Evolutionary conservation across 1,140 invertebrate genomes (phyloP), one percentile per base, ranked within the genome.

Genomic region (Protaetia brevitarsis): DNA sequence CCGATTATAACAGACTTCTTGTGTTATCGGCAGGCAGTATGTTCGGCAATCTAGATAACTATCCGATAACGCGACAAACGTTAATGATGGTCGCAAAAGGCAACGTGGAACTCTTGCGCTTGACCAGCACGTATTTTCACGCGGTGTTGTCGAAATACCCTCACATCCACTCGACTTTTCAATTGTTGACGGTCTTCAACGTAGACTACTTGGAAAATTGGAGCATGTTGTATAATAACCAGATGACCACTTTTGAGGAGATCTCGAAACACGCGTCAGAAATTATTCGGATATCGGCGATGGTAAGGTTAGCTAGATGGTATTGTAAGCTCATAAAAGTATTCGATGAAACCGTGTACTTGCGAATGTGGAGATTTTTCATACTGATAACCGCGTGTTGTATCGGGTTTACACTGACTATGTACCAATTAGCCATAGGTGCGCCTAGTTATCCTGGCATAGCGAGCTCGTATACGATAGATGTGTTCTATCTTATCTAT

Each of bases 71-170:
- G 5, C 61, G 68, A 28, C 66, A 67, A 56, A 71, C 68, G 1
- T 37, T 69, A 13, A 71, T 68, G 8, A 69, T 71, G 65, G 68
- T 71, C 4, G 70, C 70, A 4, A 67, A 61, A 27, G 66, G 68
- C 2, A 65, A 71, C 45, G 66, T 69, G 1, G 70, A 69, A 57
- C 19, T 66, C 0, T 56, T 71, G 26, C 36, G 29, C 26, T 37
- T 71, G 29, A 13, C 21, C 1, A 66, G 34, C 16, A 13, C 27
- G 10, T 51, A 65, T 3, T 71, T 69, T 27, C 63, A 71, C 34
- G 8, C 19, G 13, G 34, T 69, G 1, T 19, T 69, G n/a, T 56
- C 29, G 3, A 28, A 66, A 6, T 67, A 65, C 31, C 57, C 63
- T 1, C 31, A 13, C 4, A 62, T 71, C 7, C 31, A 64, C 3